Evolutionary conservation across 2,888 invertebrate species (phyloP), one percentile per base, ranked within the genome.

Genomic region (Melangyna quadrimaculata): DNA sequence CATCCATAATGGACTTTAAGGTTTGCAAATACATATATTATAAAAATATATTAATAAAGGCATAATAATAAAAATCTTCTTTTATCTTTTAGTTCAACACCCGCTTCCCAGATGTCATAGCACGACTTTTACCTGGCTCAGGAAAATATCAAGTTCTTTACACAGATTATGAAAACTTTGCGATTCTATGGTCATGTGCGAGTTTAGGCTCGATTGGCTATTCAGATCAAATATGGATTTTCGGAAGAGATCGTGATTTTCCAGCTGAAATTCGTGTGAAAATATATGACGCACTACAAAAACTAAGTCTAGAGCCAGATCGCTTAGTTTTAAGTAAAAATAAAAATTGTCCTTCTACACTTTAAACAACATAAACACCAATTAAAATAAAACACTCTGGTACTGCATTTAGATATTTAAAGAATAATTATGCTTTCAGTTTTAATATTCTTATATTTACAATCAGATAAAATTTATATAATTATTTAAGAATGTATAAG

Each of bases 131-230:
- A 88, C 96, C 96, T 9, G 96, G 95, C 57, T 94, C 95, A 9
- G 96, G 96, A 0, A 94, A 94, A 87, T 96, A 96, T 92, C 94
- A 94, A 91, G 93, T 96, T 57, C 93, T 96, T 27, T 94, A 94
- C 89, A 95, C 96, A 0, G 96, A 96, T 91, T 96, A 96, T 91
- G 93, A 94, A 0, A 94, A 94, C 89, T 96, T 94, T 91, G 95
- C 95, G 43, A 93, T 96, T 83, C 89, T 96, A 61, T 96, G 95
- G 95, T 95, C 95, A 4, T 96, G 96, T 89, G 94, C 94, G 22
- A 95, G 94, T 90, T 93, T 95, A 87, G 94, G 94, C 67, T 90
- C 90, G 3, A 88, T 91, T 9, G 91, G 91, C 14, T 90, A 92
- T 92, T 86, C 93, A 94, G 96, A 96, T 93, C 94, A 95, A 89